A percentile compares a stretch with the other conserved stretches of the same genome.
These are phyloP conservation scores for Parazoanthus darwini DNA, from an alignment of 92 coral and sea anemone genomes.

Conservation along the genomic window DNA sequence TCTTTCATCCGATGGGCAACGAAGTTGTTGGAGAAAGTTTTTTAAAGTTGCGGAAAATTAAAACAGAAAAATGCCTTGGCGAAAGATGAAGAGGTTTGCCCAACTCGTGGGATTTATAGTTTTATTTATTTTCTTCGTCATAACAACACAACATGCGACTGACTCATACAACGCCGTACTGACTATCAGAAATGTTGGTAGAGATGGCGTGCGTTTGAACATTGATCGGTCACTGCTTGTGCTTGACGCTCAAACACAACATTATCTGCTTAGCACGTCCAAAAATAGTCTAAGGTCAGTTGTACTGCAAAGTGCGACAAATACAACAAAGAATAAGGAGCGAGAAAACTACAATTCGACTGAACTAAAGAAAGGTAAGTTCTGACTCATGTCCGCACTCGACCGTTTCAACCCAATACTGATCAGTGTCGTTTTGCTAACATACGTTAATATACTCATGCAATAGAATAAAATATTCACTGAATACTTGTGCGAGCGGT, in stretches of 20 bases:
- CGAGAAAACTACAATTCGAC: background rate
- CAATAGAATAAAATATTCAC: no score
- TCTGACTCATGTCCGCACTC: background rate
- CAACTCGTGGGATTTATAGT: background rate
- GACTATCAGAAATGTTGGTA: background rate
- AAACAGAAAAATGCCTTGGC: background rate
- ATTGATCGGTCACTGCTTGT: background rate
- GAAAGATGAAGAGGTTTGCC: background rate
- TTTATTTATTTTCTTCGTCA: constrained; percentile 9
- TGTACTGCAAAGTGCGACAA: background rate
- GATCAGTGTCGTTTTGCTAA: background rate
- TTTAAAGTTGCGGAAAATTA: background rate
- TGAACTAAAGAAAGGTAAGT: constrained; percentile 6
- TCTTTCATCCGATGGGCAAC: background rate
- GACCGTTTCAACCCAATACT: no score
- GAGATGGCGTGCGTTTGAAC: background rate
- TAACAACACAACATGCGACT: constrained; percentile 7
- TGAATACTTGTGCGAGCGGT: no score
- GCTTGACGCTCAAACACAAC: background rate
- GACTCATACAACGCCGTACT: background rate
- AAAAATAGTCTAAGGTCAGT: background rate
- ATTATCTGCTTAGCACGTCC: background rate
- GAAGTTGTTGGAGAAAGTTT: background rate
- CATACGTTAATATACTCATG: no score
- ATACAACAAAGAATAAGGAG: background rate